These are phyloP conservation scores for Nomada lathburiana DNA, from an alignment of 2,888 invertebrate species.

Conservation along the genomic window DNA sequence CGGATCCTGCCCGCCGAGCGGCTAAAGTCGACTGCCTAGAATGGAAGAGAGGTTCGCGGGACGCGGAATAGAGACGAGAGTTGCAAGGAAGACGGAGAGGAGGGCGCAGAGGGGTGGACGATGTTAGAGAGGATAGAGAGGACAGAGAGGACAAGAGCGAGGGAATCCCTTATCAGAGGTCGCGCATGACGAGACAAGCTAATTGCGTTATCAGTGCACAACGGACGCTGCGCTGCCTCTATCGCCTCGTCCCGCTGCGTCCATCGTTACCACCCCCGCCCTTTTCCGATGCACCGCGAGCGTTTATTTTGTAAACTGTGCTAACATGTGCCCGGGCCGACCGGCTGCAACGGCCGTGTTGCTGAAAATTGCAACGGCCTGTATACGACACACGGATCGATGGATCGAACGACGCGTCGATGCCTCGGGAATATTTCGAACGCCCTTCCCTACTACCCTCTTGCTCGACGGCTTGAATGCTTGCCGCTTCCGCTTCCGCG, in stretches of 20 bases:
- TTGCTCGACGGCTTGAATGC: not conserved
- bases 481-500: conserved; percentile 1
- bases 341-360: not conserved
- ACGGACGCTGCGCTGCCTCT: conserved; percentile 67
- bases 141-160: conserved; percentile 29
- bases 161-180: conserved; percentile 77
- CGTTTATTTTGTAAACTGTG: conserved; percentile 67
- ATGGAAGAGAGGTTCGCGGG: too few relatives aligned
- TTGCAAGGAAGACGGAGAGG: conserved; percentile 6
- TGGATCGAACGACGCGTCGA: not conserved
- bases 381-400: conserved; percentile 1
- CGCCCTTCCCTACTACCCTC: not conserved
- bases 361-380: conserved; percentile 29
- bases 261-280: conserved; percentile 10
- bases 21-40: conserved; percentile 22
- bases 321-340: conserved; percentile 43
- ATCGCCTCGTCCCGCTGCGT: conserved; percentile 27
- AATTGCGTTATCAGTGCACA: conserved; percentile 79
- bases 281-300: conserved; percentile 46
- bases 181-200: conserved; percentile 79
- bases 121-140: conserved; percentile 22
- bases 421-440: not conserved
- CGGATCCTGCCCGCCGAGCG: conserved; percentile 51
- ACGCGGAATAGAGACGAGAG: conserved; percentile 20
- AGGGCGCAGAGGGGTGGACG: conserved; percentile 13